Evolutionary conservation across 2,113 vertebrate species (phyloP).

Genomic region (Microtus oregoni): DNA sequence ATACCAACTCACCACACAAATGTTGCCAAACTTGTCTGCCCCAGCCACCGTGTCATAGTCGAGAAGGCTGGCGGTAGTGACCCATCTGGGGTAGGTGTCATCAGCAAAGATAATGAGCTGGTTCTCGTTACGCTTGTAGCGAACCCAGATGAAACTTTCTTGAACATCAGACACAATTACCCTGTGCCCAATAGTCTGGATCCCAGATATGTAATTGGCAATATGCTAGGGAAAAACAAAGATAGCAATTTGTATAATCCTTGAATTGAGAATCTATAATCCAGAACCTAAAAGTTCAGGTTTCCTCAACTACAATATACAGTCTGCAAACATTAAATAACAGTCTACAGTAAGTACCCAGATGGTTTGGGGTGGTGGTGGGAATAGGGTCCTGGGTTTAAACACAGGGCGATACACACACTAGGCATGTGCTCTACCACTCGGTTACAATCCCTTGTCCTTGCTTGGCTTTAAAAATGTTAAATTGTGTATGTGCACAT

Average conservation of each 20-base stretch:
- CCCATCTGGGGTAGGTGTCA: conserved; percentile 98
- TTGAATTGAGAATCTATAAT: neutral
- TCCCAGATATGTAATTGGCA: conserved; percentile 96
- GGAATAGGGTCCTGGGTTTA: neutral
- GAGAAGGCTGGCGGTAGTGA: conserved; percentile 96
- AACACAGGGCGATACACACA: neutral
- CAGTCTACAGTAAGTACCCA: neutral
- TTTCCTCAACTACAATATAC: neutral
- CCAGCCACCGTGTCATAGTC: conserved; percentile 98
- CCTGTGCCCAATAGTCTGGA: conserved; percentile 96
- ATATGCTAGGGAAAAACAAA: conserved; percentile 90
- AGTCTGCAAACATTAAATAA: neutral
- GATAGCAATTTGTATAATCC: neutral
- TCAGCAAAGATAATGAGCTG: conserved; percentile 99
- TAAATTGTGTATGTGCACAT: neutral
- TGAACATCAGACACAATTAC: conserved; percentile 97
- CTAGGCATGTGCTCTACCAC: neutral
- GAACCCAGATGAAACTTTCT: conserved; percentile 99
- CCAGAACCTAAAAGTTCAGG: neutral
- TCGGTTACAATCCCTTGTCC: neutral
- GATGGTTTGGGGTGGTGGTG: neutral
- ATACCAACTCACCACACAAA: conserved; percentile 93
- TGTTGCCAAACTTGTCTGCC: conserved; percentile 99
- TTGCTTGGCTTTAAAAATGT: neutral
- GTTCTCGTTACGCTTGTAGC: conserved; percentile 97